phyloP scores from a whole-genome alignment of 2,797 vertebrate species.

The Mus caroli region DNA sequence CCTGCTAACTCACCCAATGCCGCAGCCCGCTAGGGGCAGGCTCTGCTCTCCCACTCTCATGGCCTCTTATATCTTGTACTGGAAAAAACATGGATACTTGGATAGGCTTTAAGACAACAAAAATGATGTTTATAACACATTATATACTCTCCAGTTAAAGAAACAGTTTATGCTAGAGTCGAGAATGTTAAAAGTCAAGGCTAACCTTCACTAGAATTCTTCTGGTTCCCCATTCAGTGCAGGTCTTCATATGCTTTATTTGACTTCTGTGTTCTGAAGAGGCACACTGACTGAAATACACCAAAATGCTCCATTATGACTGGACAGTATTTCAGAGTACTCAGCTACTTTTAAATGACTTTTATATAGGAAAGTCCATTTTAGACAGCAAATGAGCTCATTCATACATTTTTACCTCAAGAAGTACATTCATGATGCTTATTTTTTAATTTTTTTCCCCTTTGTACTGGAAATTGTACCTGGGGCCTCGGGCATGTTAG shows the following conservation, averaged over 20 bases:
- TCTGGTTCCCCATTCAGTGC: constrained; percentile 35
- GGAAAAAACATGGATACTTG: neutral
- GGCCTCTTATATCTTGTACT: neutral
- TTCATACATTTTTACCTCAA: constrained; percentile 64
- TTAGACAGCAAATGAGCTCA: constrained; percentile 34
- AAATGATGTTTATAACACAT: neutral
- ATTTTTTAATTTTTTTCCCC: no score
- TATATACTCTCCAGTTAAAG: constrained; percentile 56
- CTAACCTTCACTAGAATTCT: constrained; percentile 30
- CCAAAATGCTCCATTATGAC: constrained; percentile 20
- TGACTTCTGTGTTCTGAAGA: constrained; percentile 36
- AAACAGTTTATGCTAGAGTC: constrained; percentile 41
- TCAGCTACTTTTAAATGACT: constrained; percentile 42
- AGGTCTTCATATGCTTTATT: constrained; percentile 6
- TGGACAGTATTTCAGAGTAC: constrained; percentile 54
- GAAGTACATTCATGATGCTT: constrained; percentile 60
- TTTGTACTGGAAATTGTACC: neutral
- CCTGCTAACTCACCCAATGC: neutral
- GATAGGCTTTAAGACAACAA: constrained; percentile 1
- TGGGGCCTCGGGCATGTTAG: neutral
- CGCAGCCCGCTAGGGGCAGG: neutral
- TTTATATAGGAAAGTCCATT: neutral
- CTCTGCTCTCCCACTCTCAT: neutral
- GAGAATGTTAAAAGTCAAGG: constrained; percentile 47
- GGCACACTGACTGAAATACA: constrained; percentile 36